Conservation (phyloP, 2,797 vertebrate species). For the Petrocephalus sullivani region DNA sequence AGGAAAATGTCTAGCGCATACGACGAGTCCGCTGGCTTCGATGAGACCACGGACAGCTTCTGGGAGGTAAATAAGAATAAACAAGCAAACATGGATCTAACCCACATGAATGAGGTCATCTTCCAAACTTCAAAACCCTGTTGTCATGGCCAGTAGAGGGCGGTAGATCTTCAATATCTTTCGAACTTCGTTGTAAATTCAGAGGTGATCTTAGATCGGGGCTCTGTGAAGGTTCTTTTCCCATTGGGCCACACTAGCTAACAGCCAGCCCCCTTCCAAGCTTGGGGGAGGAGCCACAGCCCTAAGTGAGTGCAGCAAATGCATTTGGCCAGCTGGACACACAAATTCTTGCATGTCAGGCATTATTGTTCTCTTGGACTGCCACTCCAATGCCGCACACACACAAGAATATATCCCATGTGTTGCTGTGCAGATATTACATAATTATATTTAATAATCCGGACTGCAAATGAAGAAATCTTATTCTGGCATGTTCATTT, state of each 20-base stretch:
- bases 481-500: neutral
- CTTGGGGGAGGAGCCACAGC: constrained; percentile 48
- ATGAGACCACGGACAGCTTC: constrained; percentile 96
- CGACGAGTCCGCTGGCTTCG: constrained; percentile 75
- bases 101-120: neutral
- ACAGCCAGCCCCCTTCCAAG: constrained; percentile 7
- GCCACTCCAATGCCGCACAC: neutral
- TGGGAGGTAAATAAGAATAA: constrained; percentile 80
- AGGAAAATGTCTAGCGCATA: constrained; percentile 90
- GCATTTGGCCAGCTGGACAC: neutral
- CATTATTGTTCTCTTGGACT: neutral
- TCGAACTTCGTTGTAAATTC: neutral
- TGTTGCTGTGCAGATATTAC: neutral
- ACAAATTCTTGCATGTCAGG: neutral
- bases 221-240: constrained; percentile 33
- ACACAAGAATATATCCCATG: neutral
- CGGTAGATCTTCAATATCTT: neutral
- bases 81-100: neutral
- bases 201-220: neutral
- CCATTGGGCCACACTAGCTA: constrained; percentile 26
- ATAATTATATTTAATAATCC: neutral
- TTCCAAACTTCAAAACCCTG: neutral
- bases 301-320: constrained; percentile 29
- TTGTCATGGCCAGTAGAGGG: neutral
- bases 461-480: neutral